Percentiles rank a stretch among this genome's conserved stretches.
Evolutionary conservation across 2,113 vertebrate species (phyloP).

Genomic region (Trachemys scripta): DNA sequence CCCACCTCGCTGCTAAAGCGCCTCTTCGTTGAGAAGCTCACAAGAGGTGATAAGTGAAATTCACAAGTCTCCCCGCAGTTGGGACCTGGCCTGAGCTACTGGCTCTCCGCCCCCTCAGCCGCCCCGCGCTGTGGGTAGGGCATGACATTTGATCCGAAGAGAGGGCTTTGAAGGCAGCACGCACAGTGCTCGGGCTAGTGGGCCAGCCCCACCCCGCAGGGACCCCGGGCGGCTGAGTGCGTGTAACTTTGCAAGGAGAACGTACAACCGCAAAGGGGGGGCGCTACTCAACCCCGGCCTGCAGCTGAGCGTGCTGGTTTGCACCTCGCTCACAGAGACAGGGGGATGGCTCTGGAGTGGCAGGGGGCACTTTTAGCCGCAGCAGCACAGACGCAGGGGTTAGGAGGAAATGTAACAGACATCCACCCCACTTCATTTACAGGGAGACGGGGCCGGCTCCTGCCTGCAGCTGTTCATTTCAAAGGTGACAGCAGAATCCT

Average conservation of each 20-base stretch:
- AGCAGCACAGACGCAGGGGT: background rate
- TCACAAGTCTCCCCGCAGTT: accelerated
- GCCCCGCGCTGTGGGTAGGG: accelerated
- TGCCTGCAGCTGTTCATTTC: background rate
- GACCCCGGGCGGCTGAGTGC: too few relatives aligned
- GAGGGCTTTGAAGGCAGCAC: background rate
- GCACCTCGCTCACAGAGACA: background rate
- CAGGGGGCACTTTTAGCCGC: background rate
- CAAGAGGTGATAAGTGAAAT: accelerated
- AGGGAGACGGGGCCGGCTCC: too few relatives aligned
- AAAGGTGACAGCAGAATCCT: background rate
- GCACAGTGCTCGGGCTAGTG: background rate
- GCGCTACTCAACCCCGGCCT: too few relatives aligned
- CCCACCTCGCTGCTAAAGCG: background rate
- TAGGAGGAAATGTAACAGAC: too few relatives aligned
- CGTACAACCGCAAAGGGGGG: background rate
- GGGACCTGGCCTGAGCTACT: accelerated
- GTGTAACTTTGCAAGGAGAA: background rate
- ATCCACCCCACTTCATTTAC: too few relatives aligned
- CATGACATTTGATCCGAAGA: background rate
- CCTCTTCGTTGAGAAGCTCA: background rate
- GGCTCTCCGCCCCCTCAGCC: accelerated
- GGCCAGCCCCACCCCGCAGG: too few relatives aligned
- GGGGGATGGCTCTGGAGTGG: background rate
- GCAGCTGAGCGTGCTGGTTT: background rate